Base-by-base conservation (phyloP, 2,113 vertebrate species). In the Monopterus albus region DNA sequence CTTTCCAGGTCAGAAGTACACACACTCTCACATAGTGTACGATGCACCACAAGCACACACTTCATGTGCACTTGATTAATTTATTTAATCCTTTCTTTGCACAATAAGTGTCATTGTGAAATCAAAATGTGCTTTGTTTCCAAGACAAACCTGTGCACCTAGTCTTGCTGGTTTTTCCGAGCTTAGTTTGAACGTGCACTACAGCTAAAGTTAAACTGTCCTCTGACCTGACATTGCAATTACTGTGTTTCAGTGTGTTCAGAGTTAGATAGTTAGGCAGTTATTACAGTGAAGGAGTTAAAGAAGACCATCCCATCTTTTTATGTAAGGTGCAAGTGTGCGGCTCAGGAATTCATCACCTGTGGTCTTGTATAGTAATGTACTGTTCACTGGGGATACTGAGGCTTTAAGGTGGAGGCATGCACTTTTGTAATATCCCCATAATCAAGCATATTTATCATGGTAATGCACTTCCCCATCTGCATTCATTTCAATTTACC, bases 1-100 rank as follows among this genome's bases (percentile, higher is more conserved):
- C 95, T 99, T 49, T 99, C 97, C 93, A 96, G 98, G 98, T 99
- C 93, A 94, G 92, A 56, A n/a, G n/a, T n/a, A n/a, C n/a, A 2
- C 46, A 36, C 38, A 14, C 20, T 49, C 3, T 20, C 49, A 46
- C 21, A 4, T 7, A n/a, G n/a, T n/a, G n/a, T n/a, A n/a, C n/a
- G n/a, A n/a, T n/a, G n/a, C n/a, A n/a, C n/a, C 6, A 36, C 35
- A 20, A 42, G 20, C 55, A 25, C 36, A 18, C 14, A 20, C 8
- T 58, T 23, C 39, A 5, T 59, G 6, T 25, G 25, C 1, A 8
- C 53, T 14, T 14, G 12, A 52, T 31, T 29, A 1, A 10, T 12
- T 18, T 11, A 5, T 15, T 39, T 0, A 26, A 17, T 21, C 38
- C 4, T 53, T 10, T 13, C 12, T 46, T 46, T 21, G 10, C 21